phyloP scores from a whole-genome alignment of 2,797 vertebrate species.

The Crocodylus rhombifer region DNA sequence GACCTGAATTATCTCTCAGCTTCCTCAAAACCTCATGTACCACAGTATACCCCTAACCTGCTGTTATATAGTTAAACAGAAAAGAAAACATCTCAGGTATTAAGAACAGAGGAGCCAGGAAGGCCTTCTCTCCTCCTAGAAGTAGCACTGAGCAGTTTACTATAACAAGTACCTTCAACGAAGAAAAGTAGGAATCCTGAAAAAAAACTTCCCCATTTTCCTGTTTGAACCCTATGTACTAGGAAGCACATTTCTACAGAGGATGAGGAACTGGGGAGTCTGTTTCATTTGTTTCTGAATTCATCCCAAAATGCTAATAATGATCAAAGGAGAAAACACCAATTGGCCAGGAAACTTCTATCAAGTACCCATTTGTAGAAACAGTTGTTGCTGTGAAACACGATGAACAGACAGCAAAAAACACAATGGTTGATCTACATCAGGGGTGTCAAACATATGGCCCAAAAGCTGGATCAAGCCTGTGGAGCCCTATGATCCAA shows the following conservation, averaged over 20 bases:
- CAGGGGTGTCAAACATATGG: too few relatives aligned
- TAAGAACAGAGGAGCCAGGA: background rate
- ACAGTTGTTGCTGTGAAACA: background rate
- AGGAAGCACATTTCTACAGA: background rate
- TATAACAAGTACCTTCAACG: background rate
- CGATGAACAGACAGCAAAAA: background rate
- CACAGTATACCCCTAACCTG: background rate
- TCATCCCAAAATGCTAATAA: background rate
- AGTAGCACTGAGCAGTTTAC: background rate
- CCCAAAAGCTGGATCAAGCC: too few relatives aligned
- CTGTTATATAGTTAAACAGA: background rate
- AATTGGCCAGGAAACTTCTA: background rate
- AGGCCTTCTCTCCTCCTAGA: background rate
- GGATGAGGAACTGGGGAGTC: background rate
- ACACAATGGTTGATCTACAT: background rate
- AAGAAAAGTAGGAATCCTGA: background rate
- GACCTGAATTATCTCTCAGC: background rate
- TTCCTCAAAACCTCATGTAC: conserved; percentile 3
- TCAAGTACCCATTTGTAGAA: background rate
- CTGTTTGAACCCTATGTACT: background rate
- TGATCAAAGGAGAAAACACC: background rate
- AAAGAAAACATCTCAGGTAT: background rate
- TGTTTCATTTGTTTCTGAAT: background rate
- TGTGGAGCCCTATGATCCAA: too few relatives aligned
- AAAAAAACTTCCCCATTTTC: background rate